Evolutionary conservation across 2,113 vertebrate genomes (phyloP), one percentile per base, ranked within the genome.

Genomic region (Osmerus mordax): DNA sequence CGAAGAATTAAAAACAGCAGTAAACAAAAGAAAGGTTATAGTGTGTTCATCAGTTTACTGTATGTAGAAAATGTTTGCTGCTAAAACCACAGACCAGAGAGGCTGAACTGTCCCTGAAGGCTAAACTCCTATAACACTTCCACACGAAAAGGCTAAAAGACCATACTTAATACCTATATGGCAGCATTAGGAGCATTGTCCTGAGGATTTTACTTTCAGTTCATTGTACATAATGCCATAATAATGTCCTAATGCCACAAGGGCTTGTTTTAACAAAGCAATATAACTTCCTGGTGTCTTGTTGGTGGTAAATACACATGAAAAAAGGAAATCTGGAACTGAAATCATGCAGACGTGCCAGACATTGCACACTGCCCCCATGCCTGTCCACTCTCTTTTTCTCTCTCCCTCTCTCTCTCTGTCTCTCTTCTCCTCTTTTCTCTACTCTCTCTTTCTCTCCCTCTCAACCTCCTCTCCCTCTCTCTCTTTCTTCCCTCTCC

Each of bases 331-430:
- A 73, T 58, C 54, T 75, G 52, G 28, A 58, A 14, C 5, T 5
- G 52, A 70, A 76, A 78, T 13, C 47, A 55, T 75, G n/a, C 8
- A 52, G 65, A 69, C 53, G 9, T 67, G 76, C 58, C 41, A 79
- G 58, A 74, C 66, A 55, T 63, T 67, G 67, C 32, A 73, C 71
- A 78, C 75, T 59, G 70, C 72, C 78, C 65, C 21, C 21, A 76
- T 54, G 69, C 67, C 64, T 66, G 52, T 61, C 74, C 71, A 75
- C 54, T 81, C 56, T 71, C 16, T 69, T 72, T 41, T 65, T 65
- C 70, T 74, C 74, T 55, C 73, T 75, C 13, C 13, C 60, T 14
- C 4, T 14, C 1, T 11, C 59, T 3, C 58, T 25, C 59, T 75
- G 32, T 71, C 68, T 63, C 65, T 47, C 65, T 70, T 69, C 74